These are phyloP conservation scores for Phocoena phocoena DNA, from an alignment of 2,113 vertebrate species.

Conservation along the genomic window DNA sequence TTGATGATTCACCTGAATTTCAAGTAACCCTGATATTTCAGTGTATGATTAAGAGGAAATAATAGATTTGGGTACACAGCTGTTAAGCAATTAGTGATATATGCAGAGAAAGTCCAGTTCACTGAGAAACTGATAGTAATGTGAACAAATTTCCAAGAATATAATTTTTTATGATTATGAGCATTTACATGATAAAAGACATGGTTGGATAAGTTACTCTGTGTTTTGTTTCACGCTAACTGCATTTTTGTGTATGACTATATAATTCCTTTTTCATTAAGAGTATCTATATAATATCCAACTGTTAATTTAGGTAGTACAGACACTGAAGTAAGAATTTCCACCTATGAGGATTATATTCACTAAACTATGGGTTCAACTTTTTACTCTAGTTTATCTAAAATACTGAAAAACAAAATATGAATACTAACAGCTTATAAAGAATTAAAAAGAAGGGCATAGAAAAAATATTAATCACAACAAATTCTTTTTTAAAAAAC, in stretches of 20 bases:
- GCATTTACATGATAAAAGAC: background rate
- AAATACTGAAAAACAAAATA: background rate
- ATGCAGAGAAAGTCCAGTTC: background rate
- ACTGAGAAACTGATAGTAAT: background rate
- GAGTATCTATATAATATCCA: background rate
- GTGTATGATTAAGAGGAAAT: background rate
- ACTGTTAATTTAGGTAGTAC: background rate
- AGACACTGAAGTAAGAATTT: background rate
- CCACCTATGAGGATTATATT: background rate
- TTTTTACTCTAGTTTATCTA: background rate
- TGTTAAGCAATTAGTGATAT: background rate
- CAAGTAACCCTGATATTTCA: background rate
- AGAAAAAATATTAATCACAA: background rate
- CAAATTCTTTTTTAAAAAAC: background rate
- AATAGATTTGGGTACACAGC: background rate
- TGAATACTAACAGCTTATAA: background rate
- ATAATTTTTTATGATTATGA: background rate
- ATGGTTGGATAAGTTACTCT: background rate
- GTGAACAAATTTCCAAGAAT: background rate
- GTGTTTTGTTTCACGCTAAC: background rate
- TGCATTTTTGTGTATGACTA: background rate
- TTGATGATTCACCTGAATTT: background rate
- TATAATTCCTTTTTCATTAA: background rate
- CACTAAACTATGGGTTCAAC: background rate
- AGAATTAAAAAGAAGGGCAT: background rate